phyloP scores from a whole-genome alignment of 2,797 vertebrate species.

The Scleropages formosus region DNA sequence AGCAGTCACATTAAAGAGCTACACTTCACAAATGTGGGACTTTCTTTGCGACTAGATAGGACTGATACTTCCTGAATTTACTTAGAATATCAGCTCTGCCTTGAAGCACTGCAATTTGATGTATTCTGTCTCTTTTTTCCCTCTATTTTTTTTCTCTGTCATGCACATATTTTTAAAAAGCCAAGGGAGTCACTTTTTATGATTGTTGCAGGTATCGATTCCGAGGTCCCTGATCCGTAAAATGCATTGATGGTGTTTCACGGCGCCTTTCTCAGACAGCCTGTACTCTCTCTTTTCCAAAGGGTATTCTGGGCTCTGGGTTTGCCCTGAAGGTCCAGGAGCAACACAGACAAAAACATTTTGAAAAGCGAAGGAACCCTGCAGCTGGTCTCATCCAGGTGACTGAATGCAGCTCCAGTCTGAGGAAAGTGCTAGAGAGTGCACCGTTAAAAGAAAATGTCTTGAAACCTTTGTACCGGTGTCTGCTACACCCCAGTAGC shows the following conservation, averaged over 20 bases:
- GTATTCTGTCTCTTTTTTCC: no score
- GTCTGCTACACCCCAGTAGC: no score
- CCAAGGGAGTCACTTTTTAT: not conserved
- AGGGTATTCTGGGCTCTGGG: constrained; percentile 95
- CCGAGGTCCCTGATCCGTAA: not conserved
- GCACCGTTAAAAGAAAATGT: not conserved
- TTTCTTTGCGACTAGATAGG: no score
- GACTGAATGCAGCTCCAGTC: constrained; percentile 12
- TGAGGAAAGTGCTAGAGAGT: not conserved
- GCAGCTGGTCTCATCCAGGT: constrained; percentile 95
- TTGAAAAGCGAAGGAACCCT: constrained; percentile 93
- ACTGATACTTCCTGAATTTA: no score
- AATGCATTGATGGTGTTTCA: not conserved
- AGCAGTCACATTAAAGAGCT: no score
- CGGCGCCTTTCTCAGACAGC: not conserved
- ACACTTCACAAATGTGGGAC: no score
- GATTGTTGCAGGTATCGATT: not conserved
- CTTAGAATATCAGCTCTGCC: no score
- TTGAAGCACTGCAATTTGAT: no score
- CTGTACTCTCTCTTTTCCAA: constrained; percentile 26
- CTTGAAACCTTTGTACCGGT: no score
- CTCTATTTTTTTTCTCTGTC: no score
- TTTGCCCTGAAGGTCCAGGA: constrained; percentile 98
- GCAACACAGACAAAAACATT: constrained; percentile 96
- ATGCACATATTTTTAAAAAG: no score